These are phyloP conservation scores for Callipepla squamata DNA, from an alignment of 2,113 vertebrate genomes.

Conservation along the genomic window DNA sequence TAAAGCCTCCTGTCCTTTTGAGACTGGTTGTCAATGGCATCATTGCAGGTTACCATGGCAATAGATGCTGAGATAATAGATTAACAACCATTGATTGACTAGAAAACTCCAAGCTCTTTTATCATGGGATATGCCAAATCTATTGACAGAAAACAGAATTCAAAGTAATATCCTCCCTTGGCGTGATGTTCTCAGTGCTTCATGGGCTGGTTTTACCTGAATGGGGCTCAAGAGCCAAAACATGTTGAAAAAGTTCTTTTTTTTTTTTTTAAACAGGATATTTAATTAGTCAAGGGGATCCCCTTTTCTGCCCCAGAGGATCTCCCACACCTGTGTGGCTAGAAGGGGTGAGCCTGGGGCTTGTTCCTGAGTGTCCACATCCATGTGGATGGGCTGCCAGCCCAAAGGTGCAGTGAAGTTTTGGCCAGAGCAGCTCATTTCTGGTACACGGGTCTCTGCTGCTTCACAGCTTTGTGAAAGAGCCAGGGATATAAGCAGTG, in stretches of 20 bases:
- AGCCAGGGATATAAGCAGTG: background rate
- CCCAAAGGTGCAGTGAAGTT: background rate
- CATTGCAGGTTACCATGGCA: conserved; percentile 65
- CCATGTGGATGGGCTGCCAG: background rate
- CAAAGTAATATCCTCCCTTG: conserved; percentile 22
- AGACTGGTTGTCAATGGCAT: conserved; percentile 72
- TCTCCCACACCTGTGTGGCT: background rate
- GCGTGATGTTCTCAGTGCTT: accelerated
- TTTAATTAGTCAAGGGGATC: background rate
- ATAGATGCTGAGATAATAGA: conserved; percentile 70
- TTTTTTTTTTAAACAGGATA: background rate
- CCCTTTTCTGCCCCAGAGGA: background rate
- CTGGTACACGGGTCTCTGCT: accelerated
- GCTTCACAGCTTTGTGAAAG: background rate
- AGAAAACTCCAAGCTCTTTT: conserved; percentile 53
- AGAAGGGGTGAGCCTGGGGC: background rate
- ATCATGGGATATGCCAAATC: conserved; percentile 51
- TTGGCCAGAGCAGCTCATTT: background rate
- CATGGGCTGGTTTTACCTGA: background rate
- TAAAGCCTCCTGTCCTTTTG: conserved; percentile 71
- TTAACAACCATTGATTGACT: conserved; percentile 70
- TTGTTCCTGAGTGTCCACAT: accelerated
- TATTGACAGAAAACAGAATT: conserved; percentile 69
- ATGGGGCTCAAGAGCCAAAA: background rate
- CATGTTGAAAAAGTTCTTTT: background rate